Percentiles rank a stretch among this genome's conserved stretches.
phyloP scores from a whole-genome alignment of 2,797 vertebrate species.

The Bradypodion pumilum region DNA sequence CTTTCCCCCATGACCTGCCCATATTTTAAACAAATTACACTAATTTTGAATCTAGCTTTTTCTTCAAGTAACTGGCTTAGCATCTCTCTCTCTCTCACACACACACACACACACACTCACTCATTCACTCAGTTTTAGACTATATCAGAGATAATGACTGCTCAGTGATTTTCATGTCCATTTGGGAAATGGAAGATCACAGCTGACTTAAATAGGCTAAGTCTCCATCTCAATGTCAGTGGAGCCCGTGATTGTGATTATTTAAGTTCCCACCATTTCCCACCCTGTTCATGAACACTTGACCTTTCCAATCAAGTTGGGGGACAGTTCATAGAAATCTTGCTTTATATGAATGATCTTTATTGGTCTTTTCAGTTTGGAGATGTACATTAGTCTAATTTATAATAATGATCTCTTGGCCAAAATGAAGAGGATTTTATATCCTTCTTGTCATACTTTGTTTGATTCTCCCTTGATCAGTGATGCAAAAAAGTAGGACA shows the following conservation, averaged over 20 bases:
- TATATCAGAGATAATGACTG: no score
- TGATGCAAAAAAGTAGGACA: conserved; percentile 15
- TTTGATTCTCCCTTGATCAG: background rate
- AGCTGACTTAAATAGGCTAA: background rate
- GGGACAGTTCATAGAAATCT: background rate
- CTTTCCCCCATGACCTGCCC: no score
- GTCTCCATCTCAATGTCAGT: background rate
- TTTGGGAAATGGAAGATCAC: background rate
- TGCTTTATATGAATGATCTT: background rate
- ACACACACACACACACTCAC: no score
- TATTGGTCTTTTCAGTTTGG: background rate
- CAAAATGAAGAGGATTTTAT: background rate
- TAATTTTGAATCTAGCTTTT: no score
- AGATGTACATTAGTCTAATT: background rate
- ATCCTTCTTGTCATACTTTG: background rate
- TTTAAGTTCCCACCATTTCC: background rate
- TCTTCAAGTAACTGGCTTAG: no score
- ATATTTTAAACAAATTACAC: no score
- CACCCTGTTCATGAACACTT: background rate
- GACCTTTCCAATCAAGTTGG: background rate
- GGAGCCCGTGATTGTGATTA: background rate
- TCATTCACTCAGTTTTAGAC: background rate
- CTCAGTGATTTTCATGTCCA: no score
- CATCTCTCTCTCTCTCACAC: no score
- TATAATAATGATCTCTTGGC: conserved; percentile 2